Percentiles rank a stretch among this genome's conserved stretches.
These are phyloP conservation scores for Sebastes taczanowskii DNA, from an alignment of 2,797 vertebrate species.

Conservation along the genomic window DNA sequence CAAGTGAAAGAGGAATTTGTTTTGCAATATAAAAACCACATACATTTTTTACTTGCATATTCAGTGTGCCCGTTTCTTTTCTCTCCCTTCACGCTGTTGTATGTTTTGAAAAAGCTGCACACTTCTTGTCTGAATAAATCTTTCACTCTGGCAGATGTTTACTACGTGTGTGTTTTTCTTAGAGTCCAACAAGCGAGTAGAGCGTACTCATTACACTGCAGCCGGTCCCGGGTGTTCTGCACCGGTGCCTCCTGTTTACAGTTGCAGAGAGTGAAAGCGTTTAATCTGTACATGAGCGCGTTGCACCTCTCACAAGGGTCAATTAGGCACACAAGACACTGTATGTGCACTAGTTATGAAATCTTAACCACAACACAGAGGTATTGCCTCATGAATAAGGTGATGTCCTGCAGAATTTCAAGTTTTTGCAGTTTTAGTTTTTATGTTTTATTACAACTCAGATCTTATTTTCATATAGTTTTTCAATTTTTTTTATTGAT, in stretches of 20 bases:
- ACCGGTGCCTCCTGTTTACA: slow-evolving; percentile 35
- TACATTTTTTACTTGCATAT: neutral
- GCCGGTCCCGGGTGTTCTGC: slow-evolving; percentile 39
- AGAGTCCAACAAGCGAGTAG: neutral
- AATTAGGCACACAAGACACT: neutral
- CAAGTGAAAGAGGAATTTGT: slow-evolving; percentile 9
- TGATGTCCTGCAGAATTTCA: neutral
- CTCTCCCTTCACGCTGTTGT: slow-evolving; percentile 2
- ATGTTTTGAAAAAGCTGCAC: slow-evolving; percentile 17
- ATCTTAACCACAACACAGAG: neutral
- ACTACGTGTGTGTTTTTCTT: slow-evolving; percentile 19
- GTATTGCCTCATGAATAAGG: neutral
- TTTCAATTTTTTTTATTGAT: neutral
- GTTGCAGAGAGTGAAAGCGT: slow-evolving; percentile 45
- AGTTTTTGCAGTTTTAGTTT: neutral
- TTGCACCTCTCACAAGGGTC: slow-evolving; percentile 20
- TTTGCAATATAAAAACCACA: slow-evolving; percentile 14
- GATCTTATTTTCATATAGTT: neutral
- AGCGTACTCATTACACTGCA: slow-evolving; percentile 16
- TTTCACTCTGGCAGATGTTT: slow-evolving; percentile 26
- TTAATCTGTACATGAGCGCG: slow-evolving; percentile 17
- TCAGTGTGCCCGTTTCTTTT: neutral
- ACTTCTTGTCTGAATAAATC: slow-evolving; percentile 53
- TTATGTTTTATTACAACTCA: neutral
- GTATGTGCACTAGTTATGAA: neutral